Conservation (phyloP, 2,797 vertebrate species). For the Silurus aristotelis region DNA sequence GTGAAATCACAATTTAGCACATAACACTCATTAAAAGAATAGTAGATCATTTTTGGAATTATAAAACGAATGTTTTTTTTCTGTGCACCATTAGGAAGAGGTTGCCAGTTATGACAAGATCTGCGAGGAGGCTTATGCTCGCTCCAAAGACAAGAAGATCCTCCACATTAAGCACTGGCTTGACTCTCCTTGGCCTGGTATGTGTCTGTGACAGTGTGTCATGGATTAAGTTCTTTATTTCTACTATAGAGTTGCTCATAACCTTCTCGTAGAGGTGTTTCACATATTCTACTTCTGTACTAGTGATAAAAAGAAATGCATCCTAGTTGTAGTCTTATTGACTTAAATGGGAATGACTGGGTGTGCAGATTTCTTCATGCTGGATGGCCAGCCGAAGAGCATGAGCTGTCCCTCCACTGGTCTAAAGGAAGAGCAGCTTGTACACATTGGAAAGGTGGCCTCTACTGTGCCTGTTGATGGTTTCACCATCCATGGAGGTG, state of each 20-base stretch:
- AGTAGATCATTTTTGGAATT: not conserved
- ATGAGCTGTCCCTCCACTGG: constrained; percentile 86
- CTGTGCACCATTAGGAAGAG: constrained; percentile 75
- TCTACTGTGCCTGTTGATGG: constrained; percentile 86
- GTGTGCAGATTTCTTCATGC: constrained; percentile 82
- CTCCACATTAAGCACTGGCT: constrained; percentile 87
- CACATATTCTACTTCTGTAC: not conserved
- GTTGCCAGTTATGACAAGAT: constrained; percentile 88
- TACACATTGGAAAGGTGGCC: constrained; percentile 82
- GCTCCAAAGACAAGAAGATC: constrained; percentile 86
- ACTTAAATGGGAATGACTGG: not conserved
- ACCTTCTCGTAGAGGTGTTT: not conserved
- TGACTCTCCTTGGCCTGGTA: constrained; percentile 85
- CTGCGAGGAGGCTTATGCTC: constrained; percentile 83
- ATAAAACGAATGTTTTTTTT: not conserved
- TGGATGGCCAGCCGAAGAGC: constrained; percentile 86
- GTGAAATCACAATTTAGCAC: not conserved
- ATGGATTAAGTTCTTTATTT: not conserved
- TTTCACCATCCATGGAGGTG: constrained; percentile 88
- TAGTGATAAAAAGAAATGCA: not conserved
- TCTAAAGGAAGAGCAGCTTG: constrained; percentile 78
- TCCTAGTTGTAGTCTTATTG: not conserved
- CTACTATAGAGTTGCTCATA: not conserved
- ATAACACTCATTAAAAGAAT: not conserved
- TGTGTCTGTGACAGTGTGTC: not conserved